A percentile compares a stretch with the other conserved stretches of the same genome.
Evolutionary conservation across 2,113 vertebrate genomes (phyloP).

Genomic region (Paedocypris sp.): DNA sequence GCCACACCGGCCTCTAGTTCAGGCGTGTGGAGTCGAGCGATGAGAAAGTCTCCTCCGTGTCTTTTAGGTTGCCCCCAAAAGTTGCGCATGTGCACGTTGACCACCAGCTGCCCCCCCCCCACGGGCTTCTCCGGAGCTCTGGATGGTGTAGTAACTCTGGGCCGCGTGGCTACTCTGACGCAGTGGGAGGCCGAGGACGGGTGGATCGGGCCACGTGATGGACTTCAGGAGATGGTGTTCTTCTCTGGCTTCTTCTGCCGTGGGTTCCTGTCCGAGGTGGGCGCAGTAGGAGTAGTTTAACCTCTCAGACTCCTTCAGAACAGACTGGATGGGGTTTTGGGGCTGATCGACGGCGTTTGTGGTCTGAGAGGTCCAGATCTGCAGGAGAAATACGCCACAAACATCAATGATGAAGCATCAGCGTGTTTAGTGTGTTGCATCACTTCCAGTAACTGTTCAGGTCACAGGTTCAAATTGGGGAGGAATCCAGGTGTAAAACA

Average conservation of each 20-base stretch:
- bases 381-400: constrained; percentile 18
- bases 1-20: constrained; percentile 72
- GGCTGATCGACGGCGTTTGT: constrained; percentile 52
- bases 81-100: constrained; percentile 73
- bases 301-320: constrained; percentile 27
- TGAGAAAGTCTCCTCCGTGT: constrained; percentile 86
- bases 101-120: constrained; percentile 75
- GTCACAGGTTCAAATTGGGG: no score
- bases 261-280: constrained; percentile 64
- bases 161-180: constrained; percentile 71
- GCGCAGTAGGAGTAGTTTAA: constrained; percentile 67
- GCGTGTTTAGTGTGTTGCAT: no score
- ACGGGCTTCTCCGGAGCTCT: constrained; percentile 50
- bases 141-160: constrained; percentile 75
- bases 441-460: no score
- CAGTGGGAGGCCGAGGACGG: constrained; percentile 42
- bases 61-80: constrained; percentile 78
- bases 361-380: constrained; percentile 60
- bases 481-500: no score
- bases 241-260: constrained; percentile 67
- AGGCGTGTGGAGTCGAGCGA: constrained; percentile 77
- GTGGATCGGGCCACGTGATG: constrained; percentile 68
- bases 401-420: no score
- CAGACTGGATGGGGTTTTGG: constrained; percentile 48
- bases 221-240: constrained; percentile 69